Evolutionary conservation across 2,113 vertebrate species (phyloP), one percentile per base, ranked within the genome.

Genomic region (Phyllostomus hastatus): DNA sequence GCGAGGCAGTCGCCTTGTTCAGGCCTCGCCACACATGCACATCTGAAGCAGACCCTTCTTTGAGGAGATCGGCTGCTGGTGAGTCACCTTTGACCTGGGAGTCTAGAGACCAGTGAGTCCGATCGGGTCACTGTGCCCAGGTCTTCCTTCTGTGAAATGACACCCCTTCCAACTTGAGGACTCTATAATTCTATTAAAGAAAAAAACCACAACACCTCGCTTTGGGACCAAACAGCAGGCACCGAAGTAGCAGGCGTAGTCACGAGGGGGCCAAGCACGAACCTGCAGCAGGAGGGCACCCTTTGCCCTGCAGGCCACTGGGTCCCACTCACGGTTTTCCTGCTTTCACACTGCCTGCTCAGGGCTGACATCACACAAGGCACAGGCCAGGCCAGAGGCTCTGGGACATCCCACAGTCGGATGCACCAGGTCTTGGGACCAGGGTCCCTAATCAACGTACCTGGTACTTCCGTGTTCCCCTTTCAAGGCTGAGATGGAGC

Each of bases 141-240:
- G 28, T 54, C 61, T 81, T 38, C 46, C 20, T 69, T 76, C 93
- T 93, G n/a, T 48, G 73, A 64, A 75, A 89, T 92, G 61, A 59
- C 0, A 2, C 11, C 41, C 64, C 43, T 93, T 83, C 26, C 52
- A 64, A 76, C 11, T 4, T 48, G 3, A 76, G 72, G 66, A 52
- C 41, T 88, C 38, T 80, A 10, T 66, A 59, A 75, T 95, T 86
- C 43, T 83, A 83, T 67, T 57, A 46, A 10, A 2, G 70, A 81
- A 90, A 88, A 61, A 31, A 14, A 43, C 6, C 43, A 43, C 43
- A 43, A 43, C 43, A 43, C 43, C 43, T 43, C 38, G 43, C 43
- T 43, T 43, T 43, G 4, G 43, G 31, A 59, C 22, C 50, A 67
- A 81, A 73, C 46, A 78, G 46, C 38, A 86, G 54, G 35, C 10